Evolutionary conservation across 37 sponge, comb jelly and placozoan species (phyloP).

Genomic region (Eunapius fragilis): DNA sequence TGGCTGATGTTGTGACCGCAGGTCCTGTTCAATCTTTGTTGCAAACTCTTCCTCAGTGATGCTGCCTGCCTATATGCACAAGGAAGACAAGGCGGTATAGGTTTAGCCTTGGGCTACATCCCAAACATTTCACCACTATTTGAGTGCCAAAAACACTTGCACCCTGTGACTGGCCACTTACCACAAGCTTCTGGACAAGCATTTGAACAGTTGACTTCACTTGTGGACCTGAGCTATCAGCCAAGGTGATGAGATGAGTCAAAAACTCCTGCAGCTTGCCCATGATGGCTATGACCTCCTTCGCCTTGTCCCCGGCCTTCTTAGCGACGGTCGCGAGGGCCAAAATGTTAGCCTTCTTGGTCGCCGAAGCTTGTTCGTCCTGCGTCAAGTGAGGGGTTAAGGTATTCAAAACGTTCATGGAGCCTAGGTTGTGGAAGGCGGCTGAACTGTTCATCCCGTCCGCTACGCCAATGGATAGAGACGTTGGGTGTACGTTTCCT

Average conservation of each 20-base stretch:
- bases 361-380: conserved; percentile 51
- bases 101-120: not conserved
- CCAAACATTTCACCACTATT: too few species aligned
- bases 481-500: not conserved
- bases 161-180: conserved; percentile 21
- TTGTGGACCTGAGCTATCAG: conserved; percentile 49
- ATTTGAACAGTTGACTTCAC: conserved; percentile 59
- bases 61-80: conserved; percentile 57
- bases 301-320: conserved; percentile 52
- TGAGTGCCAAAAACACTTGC: not conserved
- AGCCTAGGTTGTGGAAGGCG: conserved; percentile 1
- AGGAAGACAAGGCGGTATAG: too few species aligned
- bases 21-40: conserved; percentile 54
- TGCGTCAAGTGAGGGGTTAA: conserved; percentile 13
- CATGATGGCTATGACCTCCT: conserved; percentile 55
- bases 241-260: conserved; percentile 67
- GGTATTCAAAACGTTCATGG: not conserved
- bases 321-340: conserved; percentile 47
- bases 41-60: conserved; percentile 82
- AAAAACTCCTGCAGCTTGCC: conserved; percentile 78
- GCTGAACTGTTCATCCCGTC: conserved; percentile 1
- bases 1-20: conserved; percentile 81
- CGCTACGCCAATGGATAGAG: not conserved
- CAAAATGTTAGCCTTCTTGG: conserved; percentile 50
- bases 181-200: conserved; percentile 77